Percentiles rank a stretch among this genome's conserved stretches.
Evolutionary conservation across 2,797 vertebrate genomes (phyloP).

Genomic region (Coendou prehensilis): DNA sequence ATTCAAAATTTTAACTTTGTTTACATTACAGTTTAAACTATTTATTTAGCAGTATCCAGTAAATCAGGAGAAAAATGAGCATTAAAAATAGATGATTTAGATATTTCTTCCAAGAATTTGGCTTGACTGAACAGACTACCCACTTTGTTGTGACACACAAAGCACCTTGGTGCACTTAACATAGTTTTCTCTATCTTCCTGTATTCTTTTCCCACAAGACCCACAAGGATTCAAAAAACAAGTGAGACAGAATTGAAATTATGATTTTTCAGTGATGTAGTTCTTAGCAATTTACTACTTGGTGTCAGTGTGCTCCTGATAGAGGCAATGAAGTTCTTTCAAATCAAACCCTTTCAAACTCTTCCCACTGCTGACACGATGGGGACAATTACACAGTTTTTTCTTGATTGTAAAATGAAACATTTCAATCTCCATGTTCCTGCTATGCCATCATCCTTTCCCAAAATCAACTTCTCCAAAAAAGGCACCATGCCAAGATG

Average conservation of each 20-base stretch:
- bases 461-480: slow-evolving; percentile 64
- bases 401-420: slow-evolving; percentile 50
- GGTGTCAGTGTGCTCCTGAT: slow-evolving; percentile 20
- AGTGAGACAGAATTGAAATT: slow-evolving; percentile 36
- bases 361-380: not conserved
- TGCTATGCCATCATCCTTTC: not conserved
- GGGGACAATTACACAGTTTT: not conserved
- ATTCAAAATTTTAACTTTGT: slow-evolving; percentile 73
- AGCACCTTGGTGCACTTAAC: not conserved
- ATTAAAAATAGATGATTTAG: slow-evolving; percentile 9
- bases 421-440: slow-evolving; percentile 27
- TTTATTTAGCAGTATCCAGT: slow-evolving; percentile 41
- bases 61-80: not conserved
- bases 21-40: slow-evolving; percentile 54
- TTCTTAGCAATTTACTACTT: slow-evolving; percentile 47
- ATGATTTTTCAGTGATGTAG: slow-evolving; percentile 50
- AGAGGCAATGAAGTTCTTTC: slow-evolving; percentile 55
- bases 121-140: not conserved
- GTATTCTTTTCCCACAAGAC: not conserved
- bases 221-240: not conserved
- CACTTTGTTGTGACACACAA: not conserved
- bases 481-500: slow-evolving; percentile 44
- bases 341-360: not conserved
- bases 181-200: not conserved
- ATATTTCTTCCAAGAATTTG: slow-evolving; percentile 54